Base-by-base conservation (phyloP, 2,113 vertebrate genomes). In the Regulus satrapa region DNA sequence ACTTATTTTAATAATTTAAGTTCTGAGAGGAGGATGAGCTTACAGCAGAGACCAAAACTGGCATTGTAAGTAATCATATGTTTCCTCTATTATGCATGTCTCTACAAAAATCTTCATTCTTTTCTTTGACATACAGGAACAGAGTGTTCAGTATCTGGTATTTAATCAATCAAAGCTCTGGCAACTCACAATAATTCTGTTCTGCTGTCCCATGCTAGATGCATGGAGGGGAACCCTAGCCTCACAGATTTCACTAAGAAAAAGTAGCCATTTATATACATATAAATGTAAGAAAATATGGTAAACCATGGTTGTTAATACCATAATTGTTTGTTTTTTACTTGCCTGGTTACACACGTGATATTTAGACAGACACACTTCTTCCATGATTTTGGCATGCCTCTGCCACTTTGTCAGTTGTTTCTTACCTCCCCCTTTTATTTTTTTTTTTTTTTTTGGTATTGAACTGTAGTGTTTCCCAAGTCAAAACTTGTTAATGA, bases 281-380 rank as follows among this genome's bases (percentile, higher is more conserved):
- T 49, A 34, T 11, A 54, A 16, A 8, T 76, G 28, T 14, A 55
- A 61, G 31, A 31, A 78, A 64, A 41, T 67, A 43, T 0, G 0
- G 71, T 36, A 80, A 83, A 34, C 14, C 41, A 41, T 41, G 16
- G 41, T 41, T 41, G 41, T 63, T 48, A 48, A 10, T 54, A 36
- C 23, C 12, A 10, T 68, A 48, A 34, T 49, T 51, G 13, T 79
- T 85, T 34, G 12, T 26, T 69, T 77, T 46, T 19, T 6, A 52
- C 9, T 10, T 80, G 14, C 28, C 40, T 62, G 58, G 13, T 54
- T 77, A 13, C 19, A 64, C 31, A 28, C 0, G 0, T 6, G 2
- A 15, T n/a, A 43, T n/a, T 72, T 73, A 62, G 24, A 38, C n/a
- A 79, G 31, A 31, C 9, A 12, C 14, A 21, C 7, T 49, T 31